Conservation (phyloP, 2,888 invertebrate species). For the Cheilosia impressa region DNA sequence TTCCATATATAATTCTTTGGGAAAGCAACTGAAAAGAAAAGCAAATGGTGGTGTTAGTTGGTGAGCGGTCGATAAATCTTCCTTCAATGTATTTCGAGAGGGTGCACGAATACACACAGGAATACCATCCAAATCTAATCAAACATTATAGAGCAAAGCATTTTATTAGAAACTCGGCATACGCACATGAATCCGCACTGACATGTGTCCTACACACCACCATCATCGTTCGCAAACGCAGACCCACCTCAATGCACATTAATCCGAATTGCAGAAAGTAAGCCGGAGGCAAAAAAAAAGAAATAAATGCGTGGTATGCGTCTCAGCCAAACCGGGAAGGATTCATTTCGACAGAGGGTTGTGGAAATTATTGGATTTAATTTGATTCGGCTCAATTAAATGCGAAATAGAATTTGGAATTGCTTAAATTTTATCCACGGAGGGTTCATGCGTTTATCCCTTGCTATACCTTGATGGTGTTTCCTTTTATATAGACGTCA, state of each 20-base stretch:
- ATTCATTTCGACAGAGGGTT: slow-evolving; percentile 78
- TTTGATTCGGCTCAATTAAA: slow-evolving; percentile 84
- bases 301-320: slow-evolving; percentile 36
- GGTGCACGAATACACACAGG: slow-evolving; percentile 34
- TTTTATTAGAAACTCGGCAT: slow-evolving; percentile 43
- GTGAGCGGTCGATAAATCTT: slow-evolving; percentile 70
- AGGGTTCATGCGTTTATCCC: slow-evolving; percentile 41
- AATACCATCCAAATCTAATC: slow-evolving; percentile 64
- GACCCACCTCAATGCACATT: slow-evolving; percentile 55
- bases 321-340: slow-evolving; percentile 19
- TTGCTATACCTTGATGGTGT: slow-evolving; percentile 23
- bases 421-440: slow-evolving; percentile 69
- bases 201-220: slow-evolving; percentile 61
- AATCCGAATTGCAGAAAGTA: slow-evolving; percentile 41
- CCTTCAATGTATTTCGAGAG: slow-evolving; percentile 45
- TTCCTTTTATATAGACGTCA: neutral
- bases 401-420: slow-evolving; percentile 83
- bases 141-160: slow-evolving; percentile 37
- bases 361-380: slow-evolving; percentile 82
- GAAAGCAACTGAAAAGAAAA: slow-evolving; percentile 27
- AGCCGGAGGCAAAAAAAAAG: slow-evolving; percentile 1
- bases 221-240: slow-evolving; percentile 22
- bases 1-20: slow-evolving; percentile 5
- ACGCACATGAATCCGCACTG: slow-evolving; percentile 37
- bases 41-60: slow-evolving; percentile 62